Conservation (phyloP, 23 tunicate species). For the Styela clava region DNA sequence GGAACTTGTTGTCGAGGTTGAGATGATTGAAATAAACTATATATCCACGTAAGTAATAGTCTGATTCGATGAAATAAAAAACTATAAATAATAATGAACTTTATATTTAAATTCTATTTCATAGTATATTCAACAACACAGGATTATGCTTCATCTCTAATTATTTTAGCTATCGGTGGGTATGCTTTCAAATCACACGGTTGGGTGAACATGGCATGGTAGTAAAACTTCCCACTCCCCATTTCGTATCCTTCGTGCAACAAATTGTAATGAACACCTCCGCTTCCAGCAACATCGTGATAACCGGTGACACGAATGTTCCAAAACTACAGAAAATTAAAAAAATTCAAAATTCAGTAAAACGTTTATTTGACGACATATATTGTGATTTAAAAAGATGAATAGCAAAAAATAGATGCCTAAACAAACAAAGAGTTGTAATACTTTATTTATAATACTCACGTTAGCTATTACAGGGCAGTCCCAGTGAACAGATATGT, state of each 20-base stretch:
- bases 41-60: too few species aligned
- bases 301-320: background rate
- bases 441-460: too few species aligned
- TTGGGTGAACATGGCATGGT: slow-evolving; percentile 12
- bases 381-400: too few species aligned
- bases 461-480: slow-evolving; percentile 55
- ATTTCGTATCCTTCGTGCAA: background rate
- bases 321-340: background rate
- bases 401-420: too few species aligned
- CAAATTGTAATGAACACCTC: background rate
- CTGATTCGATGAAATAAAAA: too few species aligned
- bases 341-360: too few species aligned
- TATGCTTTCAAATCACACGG: slow-evolving; percentile 8
- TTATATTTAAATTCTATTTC: too few species aligned
- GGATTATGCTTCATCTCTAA: background rate
- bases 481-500: slow-evolving; percentile 31
- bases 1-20: too few species aligned
- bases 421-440: too few species aligned
- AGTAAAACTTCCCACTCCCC: background rate
- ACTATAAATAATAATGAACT: too few species aligned
- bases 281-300: background rate
- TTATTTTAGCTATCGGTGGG: slow-evolving; percentile 15
- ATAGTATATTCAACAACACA: background rate
- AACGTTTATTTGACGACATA: too few species aligned
- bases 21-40: too few species aligned